Conservation (phyloP, 2,113 vertebrate genomes). For the Rhombomys opimus region DNA sequence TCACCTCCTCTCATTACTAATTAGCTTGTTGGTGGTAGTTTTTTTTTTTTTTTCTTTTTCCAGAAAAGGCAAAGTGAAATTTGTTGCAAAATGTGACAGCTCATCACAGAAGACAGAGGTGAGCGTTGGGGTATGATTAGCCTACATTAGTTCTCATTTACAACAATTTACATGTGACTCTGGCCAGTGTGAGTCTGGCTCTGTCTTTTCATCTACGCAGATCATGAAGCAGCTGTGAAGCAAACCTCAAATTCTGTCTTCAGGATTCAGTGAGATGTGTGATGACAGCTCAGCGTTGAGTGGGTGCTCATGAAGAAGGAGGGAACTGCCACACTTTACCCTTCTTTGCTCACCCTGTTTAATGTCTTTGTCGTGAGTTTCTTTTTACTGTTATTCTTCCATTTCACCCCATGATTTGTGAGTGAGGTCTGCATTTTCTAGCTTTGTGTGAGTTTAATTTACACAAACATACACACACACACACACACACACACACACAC, state of each 20-base stretch:
- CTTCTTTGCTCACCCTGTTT: neutral
- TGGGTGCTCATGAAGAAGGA: neutral
- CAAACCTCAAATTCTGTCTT: neutral
- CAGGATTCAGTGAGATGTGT: neutral
- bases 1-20: constrained; percentile 53
- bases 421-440: neutral
- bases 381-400: neutral
- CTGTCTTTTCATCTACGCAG: neutral
- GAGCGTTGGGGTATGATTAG: neutral
- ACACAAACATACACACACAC: neutral
- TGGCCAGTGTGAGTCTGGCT: neutral
- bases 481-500: neutral
- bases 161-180: neutral
- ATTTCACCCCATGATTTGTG: neutral
- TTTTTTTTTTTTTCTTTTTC: neutral
- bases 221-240: neutral
- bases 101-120: neutral
- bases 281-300: neutral
- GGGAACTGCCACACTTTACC: neutral
- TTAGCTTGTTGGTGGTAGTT: neutral
- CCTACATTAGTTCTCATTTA: neutral
- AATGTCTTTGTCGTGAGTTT: constrained; percentile 12
- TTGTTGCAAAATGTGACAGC: constrained; percentile 29
- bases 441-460: neutral
- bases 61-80: constrained; percentile 26